Evolutionary conservation across 2,113 vertebrate species (phyloP).

Genomic region (Xyrauchen texanus): DNA sequence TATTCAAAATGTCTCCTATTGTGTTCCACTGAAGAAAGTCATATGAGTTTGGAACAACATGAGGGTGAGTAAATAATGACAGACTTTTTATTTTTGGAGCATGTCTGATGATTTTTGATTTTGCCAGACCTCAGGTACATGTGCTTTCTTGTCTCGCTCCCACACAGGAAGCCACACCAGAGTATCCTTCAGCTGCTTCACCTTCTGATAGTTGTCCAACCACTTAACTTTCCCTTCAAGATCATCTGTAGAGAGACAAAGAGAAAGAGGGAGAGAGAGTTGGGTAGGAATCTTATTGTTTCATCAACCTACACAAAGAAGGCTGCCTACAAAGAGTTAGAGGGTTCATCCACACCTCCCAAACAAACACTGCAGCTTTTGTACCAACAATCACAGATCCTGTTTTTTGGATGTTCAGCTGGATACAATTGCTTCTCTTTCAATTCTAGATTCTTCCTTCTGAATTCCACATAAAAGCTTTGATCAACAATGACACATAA

Average conservation of each 20-base stretch:
- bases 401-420: neutral
- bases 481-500: slow-evolving; percentile 12
- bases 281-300: neutral
- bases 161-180: slow-evolving; percentile 89
- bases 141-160: slow-evolving; percentile 86
- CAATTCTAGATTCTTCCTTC: neutral
- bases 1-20: too few species aligned
- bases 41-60: too few species aligned
- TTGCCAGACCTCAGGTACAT: slow-evolving; percentile 80
- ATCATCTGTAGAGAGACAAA: slow-evolving; percentile 75
- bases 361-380: slow-evolving; percentile 29
- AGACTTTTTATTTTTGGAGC: too few species aligned
- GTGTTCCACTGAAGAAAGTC: too few species aligned
- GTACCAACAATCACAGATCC: neutral
- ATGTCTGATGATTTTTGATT: too few species aligned
- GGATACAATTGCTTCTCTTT: neutral
- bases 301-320: slow-evolving; percentile 17
- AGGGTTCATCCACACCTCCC: slow-evolving; percentile 33
- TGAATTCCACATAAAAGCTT: neutral
- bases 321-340: too few species aligned
- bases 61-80: too few species aligned
- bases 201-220: slow-evolving; percentile 91
- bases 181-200: slow-evolving; percentile 83
- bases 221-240: slow-evolving; percentile 94
- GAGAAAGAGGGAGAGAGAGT: slow-evolving; percentile 10